Percentiles rank a stretch among this genome's conserved stretches.
phyloP scores from a whole-genome alignment of 2,888 invertebrate genomes.

The Drosophila setosimentum region DNA sequence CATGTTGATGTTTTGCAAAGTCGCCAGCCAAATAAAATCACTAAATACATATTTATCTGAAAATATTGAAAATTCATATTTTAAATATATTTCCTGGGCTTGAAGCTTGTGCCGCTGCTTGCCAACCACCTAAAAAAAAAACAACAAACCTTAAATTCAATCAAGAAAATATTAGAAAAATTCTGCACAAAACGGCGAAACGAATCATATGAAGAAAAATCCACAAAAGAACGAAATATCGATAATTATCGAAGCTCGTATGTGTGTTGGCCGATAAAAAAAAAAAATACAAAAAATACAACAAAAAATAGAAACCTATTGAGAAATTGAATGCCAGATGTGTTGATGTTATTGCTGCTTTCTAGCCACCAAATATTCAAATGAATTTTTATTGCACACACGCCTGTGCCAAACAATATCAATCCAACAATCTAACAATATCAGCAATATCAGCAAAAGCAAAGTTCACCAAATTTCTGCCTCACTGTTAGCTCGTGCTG shows the following conservation, averaged over 20 bases:
- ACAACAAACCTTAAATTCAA: slow-evolving; percentile 28
- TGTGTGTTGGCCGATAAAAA: slow-evolving; percentile 60
- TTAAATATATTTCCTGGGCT: slow-evolving; percentile 51
- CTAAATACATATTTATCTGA: slow-evolving; percentile 38
- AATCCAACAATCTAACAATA: slow-evolving; percentile 34
- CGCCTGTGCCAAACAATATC: slow-evolving; percentile 69
- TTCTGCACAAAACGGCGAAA: slow-evolving; percentile 63
- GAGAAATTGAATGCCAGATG: slow-evolving; percentile 31
- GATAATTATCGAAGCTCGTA: slow-evolving; percentile 53
- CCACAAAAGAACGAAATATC: slow-evolving; percentile 38
- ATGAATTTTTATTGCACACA: slow-evolving; percentile 64
- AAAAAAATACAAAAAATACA: too few relatives aligned
- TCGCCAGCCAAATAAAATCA: slow-evolving; percentile 31
- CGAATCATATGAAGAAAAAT: slow-evolving; percentile 60
- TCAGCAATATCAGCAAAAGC: slow-evolving; percentile 33
- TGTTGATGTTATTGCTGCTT: slow-evolving; percentile 70
- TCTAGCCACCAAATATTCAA: slow-evolving; percentile 38
- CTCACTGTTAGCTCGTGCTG: slow-evolving; percentile 47
- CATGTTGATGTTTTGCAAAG: slow-evolving; percentile 81
- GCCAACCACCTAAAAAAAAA: slow-evolving; percentile 64
- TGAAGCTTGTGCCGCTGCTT: slow-evolving; percentile 77
- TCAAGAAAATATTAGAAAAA: slow-evolving; percentile 43
- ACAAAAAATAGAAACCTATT: slow-evolving; percentile 9
- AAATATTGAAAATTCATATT: slow-evolving; percentile 42
- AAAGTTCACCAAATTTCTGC: slow-evolving; percentile 33